A percentile compares a stretch with the other conserved stretches of the same genome.
These are phyloP conservation scores for Sphenodon punctatus DNA, from an alignment of 2,797 vertebrate species.

Conservation along the genomic window DNA sequence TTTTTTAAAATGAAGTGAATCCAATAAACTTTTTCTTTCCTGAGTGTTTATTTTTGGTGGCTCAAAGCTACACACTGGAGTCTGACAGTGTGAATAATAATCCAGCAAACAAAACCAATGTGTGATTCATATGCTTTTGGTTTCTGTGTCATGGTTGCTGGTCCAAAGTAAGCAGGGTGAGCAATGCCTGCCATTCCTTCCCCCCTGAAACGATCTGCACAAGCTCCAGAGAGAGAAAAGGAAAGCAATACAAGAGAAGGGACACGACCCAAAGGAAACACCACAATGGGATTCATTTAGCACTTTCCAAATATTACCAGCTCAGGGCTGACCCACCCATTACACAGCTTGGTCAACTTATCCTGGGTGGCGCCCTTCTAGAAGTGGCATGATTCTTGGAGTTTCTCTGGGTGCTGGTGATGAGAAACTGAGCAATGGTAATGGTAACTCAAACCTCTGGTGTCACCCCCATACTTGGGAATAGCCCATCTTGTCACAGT, in stretches of 20 bases:
- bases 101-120: not conserved
- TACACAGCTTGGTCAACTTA: too few species aligned
- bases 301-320: not conserved
- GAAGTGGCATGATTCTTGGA: too few species aligned
- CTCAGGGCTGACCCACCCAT: too few species aligned
- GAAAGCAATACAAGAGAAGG: not conserved
- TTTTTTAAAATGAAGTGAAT: not conserved
- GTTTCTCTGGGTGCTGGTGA: too few species aligned
- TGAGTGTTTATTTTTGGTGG: slow-evolving; percentile 4
- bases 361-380: too few species aligned
- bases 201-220: not conserved
- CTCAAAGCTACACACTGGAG: not conserved
- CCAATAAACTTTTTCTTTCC: not conserved
- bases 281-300: not conserved
- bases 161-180: not conserved
- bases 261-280: not conserved
- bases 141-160: not conserved
- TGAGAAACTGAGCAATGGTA: too few species aligned
- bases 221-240: not conserved
- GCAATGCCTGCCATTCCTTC: not conserved
- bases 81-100: not conserved
- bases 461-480: too few species aligned
- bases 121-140: not conserved
- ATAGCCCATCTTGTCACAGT: too few species aligned
- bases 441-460: too few species aligned